A percentile compares a stretch with the other conserved stretches of the same genome.
Evolutionary conservation across 2,888 invertebrate genomes (phyloP).

Genomic region (Podotricha telesiphe): DNA sequence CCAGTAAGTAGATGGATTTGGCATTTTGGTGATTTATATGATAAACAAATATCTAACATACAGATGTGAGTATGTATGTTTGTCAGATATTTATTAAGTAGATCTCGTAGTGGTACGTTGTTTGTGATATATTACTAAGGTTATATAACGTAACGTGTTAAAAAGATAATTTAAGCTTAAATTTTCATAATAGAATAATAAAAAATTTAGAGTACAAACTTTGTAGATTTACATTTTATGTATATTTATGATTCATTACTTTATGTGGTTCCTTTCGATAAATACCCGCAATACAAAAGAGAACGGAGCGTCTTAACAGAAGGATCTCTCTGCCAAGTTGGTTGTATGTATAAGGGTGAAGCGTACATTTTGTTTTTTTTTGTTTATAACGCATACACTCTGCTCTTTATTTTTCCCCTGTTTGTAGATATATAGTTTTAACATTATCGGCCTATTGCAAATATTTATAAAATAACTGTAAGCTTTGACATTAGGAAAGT

Average conservation of each 20-base stretch:
- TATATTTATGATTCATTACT: neutral
- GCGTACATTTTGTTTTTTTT: too few relatives aligned
- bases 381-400: too few relatives aligned
- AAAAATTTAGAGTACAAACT: neutral
- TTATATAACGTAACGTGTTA: neutral
- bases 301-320: neutral
- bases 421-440: too few relatives aligned
- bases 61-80: too few relatives aligned
- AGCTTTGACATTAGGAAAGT: slow-evolving; percentile 24
- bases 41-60: neutral
- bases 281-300: too few relatives aligned
- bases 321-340: too few relatives aligned
- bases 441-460: neutral
- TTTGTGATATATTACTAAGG: neutral
- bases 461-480: slow-evolving; percentile 21
- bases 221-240: neutral
- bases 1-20: too few relatives aligned
- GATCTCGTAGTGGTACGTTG: neutral
- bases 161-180: neutral
- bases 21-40: too few relatives aligned
- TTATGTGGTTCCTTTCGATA: neutral
- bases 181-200: neutral
- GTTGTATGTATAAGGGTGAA: too few relatives aligned
- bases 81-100: neutral
- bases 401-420: too few relatives aligned